A percentile compares a stretch with the other conserved stretches of the same genome.
phyloP scores from a whole-genome alignment of 2,113 vertebrate genomes.

The Grammomys dolichurus region DNA sequence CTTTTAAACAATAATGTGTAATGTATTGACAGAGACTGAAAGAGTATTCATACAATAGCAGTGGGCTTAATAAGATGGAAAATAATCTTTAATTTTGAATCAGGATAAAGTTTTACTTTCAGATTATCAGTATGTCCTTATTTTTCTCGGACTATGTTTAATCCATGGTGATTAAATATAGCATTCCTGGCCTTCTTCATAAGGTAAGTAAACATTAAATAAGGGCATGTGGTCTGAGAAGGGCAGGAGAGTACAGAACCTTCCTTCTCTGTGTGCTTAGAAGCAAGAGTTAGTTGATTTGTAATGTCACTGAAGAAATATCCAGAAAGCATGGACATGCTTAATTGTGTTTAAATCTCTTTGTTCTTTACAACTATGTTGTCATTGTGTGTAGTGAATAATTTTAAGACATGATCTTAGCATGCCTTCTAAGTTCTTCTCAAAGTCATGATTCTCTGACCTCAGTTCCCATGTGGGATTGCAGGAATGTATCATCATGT shows the following conservation, averaged over 20 bases:
- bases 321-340: background rate
- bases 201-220: background rate
- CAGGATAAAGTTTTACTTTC: background rate
- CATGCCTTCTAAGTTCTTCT: background rate
- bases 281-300: background rate
- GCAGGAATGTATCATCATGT: background rate
- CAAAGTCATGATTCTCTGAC: background rate
- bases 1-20: constrained; percentile 57
- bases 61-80: background rate
- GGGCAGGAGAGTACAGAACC: rapidly evolving
- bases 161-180: background rate
- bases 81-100: background rate
- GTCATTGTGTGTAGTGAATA: background rate
- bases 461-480: background rate
- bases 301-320: background rate
- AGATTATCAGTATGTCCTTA: background rate
- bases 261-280: background rate
- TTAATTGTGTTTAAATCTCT: constrained; percentile 2
- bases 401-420: background rate
- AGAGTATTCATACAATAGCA: background rate
- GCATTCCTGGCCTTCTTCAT: background rate
- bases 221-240: background rate
- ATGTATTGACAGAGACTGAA: background rate
- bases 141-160: background rate
- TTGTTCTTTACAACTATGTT: background rate